phyloP scores from a whole-genome alignment of 2,797 vertebrate genomes.

The Pseudochromis fuscus region DNA sequence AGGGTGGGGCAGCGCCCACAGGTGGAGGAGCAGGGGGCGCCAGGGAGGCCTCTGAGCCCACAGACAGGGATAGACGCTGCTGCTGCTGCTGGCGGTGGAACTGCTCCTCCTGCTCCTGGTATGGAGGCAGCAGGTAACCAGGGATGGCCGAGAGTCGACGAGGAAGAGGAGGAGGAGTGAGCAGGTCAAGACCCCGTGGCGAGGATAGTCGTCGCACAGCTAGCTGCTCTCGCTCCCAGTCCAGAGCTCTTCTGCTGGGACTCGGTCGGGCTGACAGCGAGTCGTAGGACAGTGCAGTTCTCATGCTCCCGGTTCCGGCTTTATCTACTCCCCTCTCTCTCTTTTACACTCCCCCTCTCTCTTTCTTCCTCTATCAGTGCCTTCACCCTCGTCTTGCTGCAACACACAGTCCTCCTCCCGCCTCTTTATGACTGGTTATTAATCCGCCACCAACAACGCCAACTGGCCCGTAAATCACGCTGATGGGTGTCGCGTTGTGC shows the following conservation, averaged over 20 bases:
- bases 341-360: constrained; percentile 56
- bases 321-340: constrained; percentile 75
- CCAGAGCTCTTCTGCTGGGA: constrained; percentile 74
- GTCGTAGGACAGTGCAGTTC: constrained; percentile 80
- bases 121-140: constrained; percentile 78
- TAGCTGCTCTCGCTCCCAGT: constrained; percentile 80
- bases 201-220: constrained; percentile 80
- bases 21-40: constrained; percentile 78
- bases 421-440: constrained; percentile 82
- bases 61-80: constrained; percentile 78
- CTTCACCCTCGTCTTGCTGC: constrained; percentile 59
- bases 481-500: constrained; percentile 49
- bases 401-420: constrained; percentile 58
- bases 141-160: constrained; percentile 82
- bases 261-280: constrained; percentile 81
- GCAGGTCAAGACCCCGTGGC: constrained; percentile 71
- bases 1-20: constrained; percentile 69
- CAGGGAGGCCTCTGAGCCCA: constrained; percentile 83
- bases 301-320: constrained; percentile 77
- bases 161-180: constrained; percentile 73
- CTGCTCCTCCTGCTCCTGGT: constrained; percentile 75
- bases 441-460: constrained; percentile 69
- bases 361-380: constrained; percentile 54
- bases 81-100: constrained; percentile 64
- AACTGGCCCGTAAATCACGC: constrained; percentile 80